Conservation (phyloP, 2,888 invertebrate genomes). For the Macropis europaea region DNA sequence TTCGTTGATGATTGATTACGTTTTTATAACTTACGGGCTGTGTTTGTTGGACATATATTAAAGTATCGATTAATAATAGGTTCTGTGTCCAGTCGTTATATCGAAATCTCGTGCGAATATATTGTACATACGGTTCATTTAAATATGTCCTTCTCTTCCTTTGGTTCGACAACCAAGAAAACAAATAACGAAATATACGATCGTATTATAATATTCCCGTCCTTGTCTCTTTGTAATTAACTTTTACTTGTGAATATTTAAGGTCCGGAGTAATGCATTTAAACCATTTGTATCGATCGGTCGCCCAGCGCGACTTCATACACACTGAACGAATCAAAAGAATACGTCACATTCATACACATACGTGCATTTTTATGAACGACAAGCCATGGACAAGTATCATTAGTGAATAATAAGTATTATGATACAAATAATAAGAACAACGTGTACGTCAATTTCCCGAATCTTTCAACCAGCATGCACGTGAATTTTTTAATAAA, state of each 20-base stretch:
- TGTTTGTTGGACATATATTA: conserved; percentile 44
- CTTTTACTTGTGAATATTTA: conserved; percentile 37
- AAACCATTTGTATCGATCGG: conserved; percentile 36
- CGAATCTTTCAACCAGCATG: no score
- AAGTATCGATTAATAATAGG: conserved; percentile 39
- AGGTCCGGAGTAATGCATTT: conserved; percentile 2
- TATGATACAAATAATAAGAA: conserved; percentile 43
- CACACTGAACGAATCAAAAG: not conserved
- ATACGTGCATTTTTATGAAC: conserved; percentile 45
- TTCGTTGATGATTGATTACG: conserved; percentile 41
- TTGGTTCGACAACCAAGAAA: conserved; percentile 33
- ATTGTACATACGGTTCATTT: conserved; percentile 47
- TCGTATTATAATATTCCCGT: conserved; percentile 46
- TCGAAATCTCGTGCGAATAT: conserved; percentile 20
- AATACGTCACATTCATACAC: conserved; percentile 2
- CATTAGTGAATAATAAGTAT: conserved; percentile 51
- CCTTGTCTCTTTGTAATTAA: conserved; percentile 43
- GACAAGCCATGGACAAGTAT: conserved; percentile 45
- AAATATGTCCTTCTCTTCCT: conserved; percentile 18
- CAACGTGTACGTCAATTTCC: conserved; percentile 30
- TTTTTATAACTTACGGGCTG: conserved; percentile 43
- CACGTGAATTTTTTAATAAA: no score
- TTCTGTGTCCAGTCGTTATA: conserved; percentile 43
- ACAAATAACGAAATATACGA: not conserved
- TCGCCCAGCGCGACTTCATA: conserved; percentile 16